phyloP scores from a whole-genome alignment of 2,113 vertebrate species.

The Mungos mungo region DNA sequence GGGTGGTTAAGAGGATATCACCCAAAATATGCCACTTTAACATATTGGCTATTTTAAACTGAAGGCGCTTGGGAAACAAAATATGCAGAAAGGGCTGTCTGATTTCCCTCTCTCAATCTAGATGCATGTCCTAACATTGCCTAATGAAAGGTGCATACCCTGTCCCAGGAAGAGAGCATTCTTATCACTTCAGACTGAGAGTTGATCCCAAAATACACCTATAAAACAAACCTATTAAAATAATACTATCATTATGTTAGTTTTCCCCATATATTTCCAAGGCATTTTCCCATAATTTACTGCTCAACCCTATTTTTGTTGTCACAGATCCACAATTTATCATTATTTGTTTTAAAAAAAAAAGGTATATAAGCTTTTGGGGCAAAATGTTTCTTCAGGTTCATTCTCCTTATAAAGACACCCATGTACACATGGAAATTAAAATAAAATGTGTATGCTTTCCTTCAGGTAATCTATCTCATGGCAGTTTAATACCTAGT shows the following conservation, averaged over 20 bases:
- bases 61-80: not conserved
- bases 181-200: not conserved
- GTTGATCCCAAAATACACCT: not conserved
- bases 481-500: not conserved
- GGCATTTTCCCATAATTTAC: not conserved
- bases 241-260: not conserved
- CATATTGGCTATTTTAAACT: not conserved
- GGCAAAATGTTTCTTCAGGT: not conserved
- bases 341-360: not conserved
- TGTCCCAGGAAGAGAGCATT: not conserved
- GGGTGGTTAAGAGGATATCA: not conserved
- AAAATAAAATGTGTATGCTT: not conserved
- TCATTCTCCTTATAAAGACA: not conserved
- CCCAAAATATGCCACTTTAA: not conserved
- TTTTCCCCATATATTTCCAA: not conserved
- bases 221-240: not conserved
- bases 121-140: not conserved
- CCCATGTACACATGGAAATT: not conserved
- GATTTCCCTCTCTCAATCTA: not conserved
- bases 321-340: not conserved
- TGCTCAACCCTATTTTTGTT: not conserved
- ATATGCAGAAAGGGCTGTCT: not conserved
- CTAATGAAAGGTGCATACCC: not conserved
- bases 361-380: not conserved
- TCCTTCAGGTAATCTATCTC: not conserved